Evolutionary conservation across 2,888 invertebrate genomes (phyloP).

Genomic region (Protonemura montana): DNA sequence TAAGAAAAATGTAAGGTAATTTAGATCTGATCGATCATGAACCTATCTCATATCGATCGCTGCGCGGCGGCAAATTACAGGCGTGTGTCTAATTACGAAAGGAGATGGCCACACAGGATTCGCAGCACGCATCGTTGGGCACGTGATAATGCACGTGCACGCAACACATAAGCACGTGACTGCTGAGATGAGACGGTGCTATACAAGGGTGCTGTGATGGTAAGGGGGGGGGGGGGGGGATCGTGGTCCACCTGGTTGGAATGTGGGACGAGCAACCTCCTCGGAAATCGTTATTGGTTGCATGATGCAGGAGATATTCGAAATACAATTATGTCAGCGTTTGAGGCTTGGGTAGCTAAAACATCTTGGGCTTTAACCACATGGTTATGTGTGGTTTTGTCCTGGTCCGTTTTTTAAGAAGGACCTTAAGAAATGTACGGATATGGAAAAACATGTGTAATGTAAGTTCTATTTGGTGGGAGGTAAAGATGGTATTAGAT

Average conservation of each 20-base stretch:
- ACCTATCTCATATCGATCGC: neutral
- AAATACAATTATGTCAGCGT: neutral
- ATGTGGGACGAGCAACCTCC: neutral
- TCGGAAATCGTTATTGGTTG: neutral
- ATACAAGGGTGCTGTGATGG: neutral
- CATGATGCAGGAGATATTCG: neutral
- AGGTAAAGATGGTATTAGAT: no score
- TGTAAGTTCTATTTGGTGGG: no score
- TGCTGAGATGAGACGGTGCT: neutral
- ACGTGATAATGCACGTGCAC: conserved; percentile 12
- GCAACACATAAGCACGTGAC: neutral
- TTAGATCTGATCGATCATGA: neutral
- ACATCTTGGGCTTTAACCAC: neutral
- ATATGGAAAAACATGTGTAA: no score
- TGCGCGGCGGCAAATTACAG: neutral
- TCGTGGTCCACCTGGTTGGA: neutral
- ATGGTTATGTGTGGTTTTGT: no score
- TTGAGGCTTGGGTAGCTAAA: neutral
- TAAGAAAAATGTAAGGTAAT: neutral
- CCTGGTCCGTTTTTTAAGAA: no score
- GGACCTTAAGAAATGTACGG: no score
- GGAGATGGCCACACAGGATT: conserved; percentile 5
- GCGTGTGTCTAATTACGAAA: neutral
- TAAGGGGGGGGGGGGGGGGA: neutral
- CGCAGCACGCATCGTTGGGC: neutral